These are phyloP conservation scores for Vultur gryphus DNA, from an alignment of 2,797 vertebrate genomes.

Conservation along the genomic window DNA sequence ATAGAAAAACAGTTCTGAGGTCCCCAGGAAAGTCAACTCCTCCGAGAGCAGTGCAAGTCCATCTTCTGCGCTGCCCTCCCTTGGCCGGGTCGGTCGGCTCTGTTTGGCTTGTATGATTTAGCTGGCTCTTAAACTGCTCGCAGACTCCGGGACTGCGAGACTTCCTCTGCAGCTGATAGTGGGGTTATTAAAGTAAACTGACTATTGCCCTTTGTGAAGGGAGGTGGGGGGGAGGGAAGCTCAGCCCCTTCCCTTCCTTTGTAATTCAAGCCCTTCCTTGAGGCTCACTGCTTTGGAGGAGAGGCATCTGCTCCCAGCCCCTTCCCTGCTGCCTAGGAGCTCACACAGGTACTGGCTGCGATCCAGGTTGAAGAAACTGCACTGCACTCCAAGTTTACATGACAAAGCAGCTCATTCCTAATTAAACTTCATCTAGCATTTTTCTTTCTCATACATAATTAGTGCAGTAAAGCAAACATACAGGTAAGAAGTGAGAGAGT, in stretches of 20 bases:
- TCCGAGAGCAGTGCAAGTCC: not conserved
- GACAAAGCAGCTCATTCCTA: not conserved
- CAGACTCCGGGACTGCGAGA: not conserved
- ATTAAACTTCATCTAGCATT: not conserved
- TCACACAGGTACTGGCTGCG: not conserved
- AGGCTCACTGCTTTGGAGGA: not conserved
- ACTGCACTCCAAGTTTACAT: not conserved
- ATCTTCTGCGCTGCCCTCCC: slow-evolving; percentile 27
- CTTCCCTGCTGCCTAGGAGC: not conserved
- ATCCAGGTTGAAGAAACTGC: not conserved
- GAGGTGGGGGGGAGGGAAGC: slow-evolving; percentile 68
- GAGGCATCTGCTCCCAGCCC: slow-evolving; percentile 52
- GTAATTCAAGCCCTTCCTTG: slow-evolving; percentile 44
- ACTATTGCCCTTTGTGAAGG: slow-evolving; percentile 53
- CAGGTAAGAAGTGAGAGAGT: not conserved
- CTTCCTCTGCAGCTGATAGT: slow-evolving; percentile 60
- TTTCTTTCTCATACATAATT: not conserved
- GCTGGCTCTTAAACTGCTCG: slow-evolving; percentile 20
- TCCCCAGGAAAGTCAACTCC: not conserved
- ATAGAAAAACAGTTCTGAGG: not conserved
- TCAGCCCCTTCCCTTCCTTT: slow-evolving; percentile 62
- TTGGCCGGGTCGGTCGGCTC: not conserved
- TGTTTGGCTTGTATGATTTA: not conserved
- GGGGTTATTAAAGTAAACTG: slow-evolving; percentile 40
- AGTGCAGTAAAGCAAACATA: not conserved